Evolutionary conservation across 2,797 vertebrate species (phyloP).

Genomic region (Falco rusticolus): DNA sequence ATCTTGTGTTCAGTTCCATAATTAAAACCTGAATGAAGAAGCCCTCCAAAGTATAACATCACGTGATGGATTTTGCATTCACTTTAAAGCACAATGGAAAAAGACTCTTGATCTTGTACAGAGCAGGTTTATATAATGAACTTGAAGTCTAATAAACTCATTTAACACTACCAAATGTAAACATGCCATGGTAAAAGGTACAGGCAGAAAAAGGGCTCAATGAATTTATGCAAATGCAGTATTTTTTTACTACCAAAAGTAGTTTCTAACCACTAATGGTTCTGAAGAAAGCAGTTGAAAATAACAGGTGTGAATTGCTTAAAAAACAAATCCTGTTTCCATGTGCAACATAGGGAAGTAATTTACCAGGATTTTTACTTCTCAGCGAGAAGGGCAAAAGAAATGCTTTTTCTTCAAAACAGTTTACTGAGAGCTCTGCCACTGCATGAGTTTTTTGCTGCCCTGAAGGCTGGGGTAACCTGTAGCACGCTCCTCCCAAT

Average conservation of each 20-base stretch:
- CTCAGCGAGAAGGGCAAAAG: background rate
- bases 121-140: background rate
- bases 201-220: background rate
- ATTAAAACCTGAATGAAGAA: slow-evolving; percentile 61
- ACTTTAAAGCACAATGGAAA: background rate
- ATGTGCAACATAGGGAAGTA: rapidly evolving
- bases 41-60: slow-evolving; percentile 17
- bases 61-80: background rate
- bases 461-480: background rate
- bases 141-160: background rate
- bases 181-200: background rate
- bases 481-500: background rate
- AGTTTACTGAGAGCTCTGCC: background rate
- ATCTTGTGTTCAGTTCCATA: slow-evolving; percentile 55
- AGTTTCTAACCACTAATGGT: background rate
- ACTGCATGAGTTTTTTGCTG: background rate
- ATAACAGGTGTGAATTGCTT: background rate
- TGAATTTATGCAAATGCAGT: background rate
- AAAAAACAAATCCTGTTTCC: background rate
- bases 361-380: background rate
- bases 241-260: background rate
- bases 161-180: background rate
- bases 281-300: background rate
- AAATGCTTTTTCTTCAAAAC: background rate
- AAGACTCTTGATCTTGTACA: background rate